Base-by-base conservation (phyloP, 2,113 vertebrate genomes). In the Rhadina sibilatrix region DNA sequence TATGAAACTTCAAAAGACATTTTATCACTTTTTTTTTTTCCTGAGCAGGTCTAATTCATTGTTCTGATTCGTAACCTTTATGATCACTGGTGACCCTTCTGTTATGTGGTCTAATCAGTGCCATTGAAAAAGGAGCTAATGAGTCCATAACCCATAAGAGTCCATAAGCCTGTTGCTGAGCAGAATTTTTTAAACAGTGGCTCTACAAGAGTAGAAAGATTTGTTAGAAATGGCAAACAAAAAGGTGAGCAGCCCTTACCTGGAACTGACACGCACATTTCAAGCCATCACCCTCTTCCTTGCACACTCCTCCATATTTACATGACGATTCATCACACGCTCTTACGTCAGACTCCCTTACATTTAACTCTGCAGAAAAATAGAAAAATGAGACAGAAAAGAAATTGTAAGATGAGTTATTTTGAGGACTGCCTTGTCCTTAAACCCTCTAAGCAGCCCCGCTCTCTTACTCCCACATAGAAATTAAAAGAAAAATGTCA, bases 231-330 rank as follows among this genome's bases (percentile, higher is more conserved):
- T 0, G 7, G 35, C 42, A 83, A 87, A 80, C 25, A 59, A 46
- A 81, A 74, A 87, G 54, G 54, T 90, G 66, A 90, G 59, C 64
- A 85, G 83, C 93, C 95, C 98, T 98, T 97, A 99, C 99, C 98
- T 99, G 99, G 96, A 99, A 99, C 57, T 99, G 99, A 96, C 99
- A 99, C 31, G 98, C 98, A 94, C 99, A 99, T 93, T 98, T 99
- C 97, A 99, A 97, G 94, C 98, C 98, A n/a, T 99, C 98, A 0
- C 98, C 98, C 78, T 99, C 99, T 95, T 99, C 99, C 91, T 98
- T 98, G 97, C 99, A 99, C 93, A 98, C 97, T 46, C 99, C 99
- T 95, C 99, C 99, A 4, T 98, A 99, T 90, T 98, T 98, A 98
- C 99, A 99, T 2, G 98, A 98, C 2, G 98, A 98, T 78, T 99